Evolutionary conservation across 2,888 invertebrate genomes (phyloP).

Genomic region (Zhuqinia jingwanae): DNA sequence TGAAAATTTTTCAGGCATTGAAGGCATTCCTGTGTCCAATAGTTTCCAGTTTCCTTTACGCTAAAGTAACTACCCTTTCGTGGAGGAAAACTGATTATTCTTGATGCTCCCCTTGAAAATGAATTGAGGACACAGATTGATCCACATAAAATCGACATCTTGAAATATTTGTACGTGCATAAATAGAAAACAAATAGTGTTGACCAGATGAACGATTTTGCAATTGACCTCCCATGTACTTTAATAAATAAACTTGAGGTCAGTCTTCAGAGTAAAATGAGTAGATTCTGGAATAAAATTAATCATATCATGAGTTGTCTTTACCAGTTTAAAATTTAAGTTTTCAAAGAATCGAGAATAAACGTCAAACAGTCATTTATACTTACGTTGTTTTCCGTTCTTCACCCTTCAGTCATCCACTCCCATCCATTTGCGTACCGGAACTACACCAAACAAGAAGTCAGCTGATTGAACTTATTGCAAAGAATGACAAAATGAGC

Average conservation of each 20-base stretch:
- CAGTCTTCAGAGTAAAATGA: too few relatives aligned
- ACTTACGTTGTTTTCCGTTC: too few relatives aligned
- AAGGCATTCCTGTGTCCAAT: constrained; percentile 58
- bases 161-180: not conserved
- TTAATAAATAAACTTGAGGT: too few relatives aligned
- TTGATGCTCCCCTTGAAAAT: not conserved
- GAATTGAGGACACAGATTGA: not conserved
- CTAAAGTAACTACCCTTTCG: not conserved
- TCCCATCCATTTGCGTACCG: not conserved
- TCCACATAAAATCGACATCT: constrained; percentile 28
- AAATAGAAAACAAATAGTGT: not conserved
- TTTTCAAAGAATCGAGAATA: too few relatives aligned
- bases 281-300: too few relatives aligned
- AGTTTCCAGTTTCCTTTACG: constrained; percentile 48
- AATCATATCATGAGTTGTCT: too few relatives aligned
- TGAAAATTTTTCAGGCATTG: constrained; percentile 42
- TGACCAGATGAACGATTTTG: too few relatives aligned
- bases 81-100: too few relatives aligned
- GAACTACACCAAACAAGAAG: too few relatives aligned
- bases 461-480: constrained; percentile 4
- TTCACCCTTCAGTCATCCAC: not conserved
- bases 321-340: too few relatives aligned
- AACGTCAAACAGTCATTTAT: too few relatives aligned
- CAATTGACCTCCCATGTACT: too few relatives aligned
- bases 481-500: not conserved